Percentiles rank a stretch among this genome's conserved stretches.
Evolutionary conservation across 64 coral and sea anemone species (phyloP).

Genomic region (Pocillopora damicornis): DNA sequence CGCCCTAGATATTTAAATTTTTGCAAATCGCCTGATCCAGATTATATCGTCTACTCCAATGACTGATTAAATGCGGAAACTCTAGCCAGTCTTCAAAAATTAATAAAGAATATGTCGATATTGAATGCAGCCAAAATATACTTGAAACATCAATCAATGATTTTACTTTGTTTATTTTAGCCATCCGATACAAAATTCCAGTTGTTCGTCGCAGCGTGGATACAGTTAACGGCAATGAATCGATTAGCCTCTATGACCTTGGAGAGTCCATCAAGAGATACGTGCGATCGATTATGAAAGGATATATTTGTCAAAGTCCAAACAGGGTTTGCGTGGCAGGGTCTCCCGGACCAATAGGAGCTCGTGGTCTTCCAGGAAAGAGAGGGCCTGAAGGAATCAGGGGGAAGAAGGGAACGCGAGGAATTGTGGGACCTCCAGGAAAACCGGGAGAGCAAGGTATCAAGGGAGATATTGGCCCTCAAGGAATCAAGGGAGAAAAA

Average conservation of each 20-base stretch:
- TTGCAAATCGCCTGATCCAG: no score
- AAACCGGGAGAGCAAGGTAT: conserved; percentile 40
- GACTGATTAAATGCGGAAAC: no score
- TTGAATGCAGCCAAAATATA: no score
- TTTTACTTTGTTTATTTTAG: no score
- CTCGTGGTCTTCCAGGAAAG: conserved; percentile 16
- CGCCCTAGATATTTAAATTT: no score
- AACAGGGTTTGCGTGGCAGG: conserved; percentile 45
- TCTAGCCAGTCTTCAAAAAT: no score
- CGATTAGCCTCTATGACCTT: neutral
- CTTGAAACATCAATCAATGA: no score
- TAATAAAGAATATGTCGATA: no score
- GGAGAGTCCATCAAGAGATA: neutral
- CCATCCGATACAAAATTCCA: neutral
- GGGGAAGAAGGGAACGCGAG: conserved; percentile 24
- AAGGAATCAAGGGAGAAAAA: conserved; percentile 33
- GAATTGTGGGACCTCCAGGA: conserved; percentile 35
- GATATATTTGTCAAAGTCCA: conserved; percentile 26
- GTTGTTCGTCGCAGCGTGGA: neutral
- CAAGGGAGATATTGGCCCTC: conserved; percentile 36
- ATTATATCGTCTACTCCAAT: no score
- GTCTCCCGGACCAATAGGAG: conserved; percentile 30
- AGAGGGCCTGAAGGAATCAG: conserved; percentile 1
- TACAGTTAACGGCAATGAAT: neutral
- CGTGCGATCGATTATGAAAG: neutral